Evolutionary conservation across 2,888 invertebrate genomes (phyloP).

Genomic region (Agrenia bidenticulata): DNA sequence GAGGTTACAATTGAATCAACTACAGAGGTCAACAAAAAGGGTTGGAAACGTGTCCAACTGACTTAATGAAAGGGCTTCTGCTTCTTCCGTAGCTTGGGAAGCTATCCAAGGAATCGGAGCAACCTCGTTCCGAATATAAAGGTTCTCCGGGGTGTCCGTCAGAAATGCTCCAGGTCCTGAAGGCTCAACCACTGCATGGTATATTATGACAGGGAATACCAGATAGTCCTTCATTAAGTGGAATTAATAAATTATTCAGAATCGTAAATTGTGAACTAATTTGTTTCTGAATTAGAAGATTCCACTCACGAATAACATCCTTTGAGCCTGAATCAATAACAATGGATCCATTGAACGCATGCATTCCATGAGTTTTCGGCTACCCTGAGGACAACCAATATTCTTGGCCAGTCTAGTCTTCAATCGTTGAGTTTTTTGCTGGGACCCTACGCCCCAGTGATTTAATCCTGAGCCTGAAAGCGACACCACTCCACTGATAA

Average conservation of each 20-base stretch:
- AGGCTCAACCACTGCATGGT: slow-evolving; percentile 44
- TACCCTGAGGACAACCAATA: slow-evolving; percentile 28
- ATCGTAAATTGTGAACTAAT: too few species aligned
- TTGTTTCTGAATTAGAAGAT: too few species aligned
- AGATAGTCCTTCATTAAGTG: neutral
- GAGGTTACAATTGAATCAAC: neutral
- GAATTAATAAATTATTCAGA: too few species aligned
- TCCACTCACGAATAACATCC: slow-evolving; percentile 31
- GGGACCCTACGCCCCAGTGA: slow-evolving; percentile 31
- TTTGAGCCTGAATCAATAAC: slow-evolving; percentile 26
- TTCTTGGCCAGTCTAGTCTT: slow-evolving; percentile 25
- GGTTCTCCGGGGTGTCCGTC: slow-evolving; percentile 44
- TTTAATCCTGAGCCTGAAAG: slow-evolving; percentile 31
- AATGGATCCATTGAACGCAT: slow-evolving; percentile 23
- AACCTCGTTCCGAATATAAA: slow-evolving; percentile 37
- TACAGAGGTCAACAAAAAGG: neutral
- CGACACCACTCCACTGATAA: slow-evolving; percentile 29
- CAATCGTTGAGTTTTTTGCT: slow-evolving; percentile 20
- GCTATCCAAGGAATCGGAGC: slow-evolving; percentile 41
- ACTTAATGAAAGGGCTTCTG: slow-evolving; percentile 27
- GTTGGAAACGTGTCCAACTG: neutral
- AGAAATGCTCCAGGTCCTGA: slow-evolving; percentile 34
- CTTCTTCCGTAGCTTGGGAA: slow-evolving; percentile 31
- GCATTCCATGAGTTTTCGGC: slow-evolving; percentile 29
- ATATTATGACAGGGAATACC: slow-evolving; percentile 39